These are phyloP conservation scores for Grallaria varia DNA, from an alignment of 2,113 vertebrate genomes.

Conservation along the genomic window DNA sequence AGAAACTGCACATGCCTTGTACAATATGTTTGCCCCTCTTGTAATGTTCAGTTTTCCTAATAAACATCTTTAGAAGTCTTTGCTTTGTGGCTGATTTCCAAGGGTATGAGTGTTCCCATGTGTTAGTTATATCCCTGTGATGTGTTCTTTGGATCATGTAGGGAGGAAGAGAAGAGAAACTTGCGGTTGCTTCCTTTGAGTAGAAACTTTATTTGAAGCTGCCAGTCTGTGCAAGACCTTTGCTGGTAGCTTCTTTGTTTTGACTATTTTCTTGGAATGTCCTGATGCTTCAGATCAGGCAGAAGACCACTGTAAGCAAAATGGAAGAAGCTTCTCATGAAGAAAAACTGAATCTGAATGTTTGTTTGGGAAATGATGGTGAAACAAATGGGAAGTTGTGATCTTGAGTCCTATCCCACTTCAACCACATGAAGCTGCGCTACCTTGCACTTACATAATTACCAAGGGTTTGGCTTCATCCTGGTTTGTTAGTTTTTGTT, in stretches of 20 bases:
- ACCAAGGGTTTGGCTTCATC: not conserved
- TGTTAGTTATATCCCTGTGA: not conserved
- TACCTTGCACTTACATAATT: not conserved
- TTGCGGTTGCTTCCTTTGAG: not conserved
- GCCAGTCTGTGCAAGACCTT: not conserved
- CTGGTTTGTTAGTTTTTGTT: not conserved
- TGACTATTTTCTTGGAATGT: not conserved
- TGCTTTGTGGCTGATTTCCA: slow-evolving; percentile 69
- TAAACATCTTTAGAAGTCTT: slow-evolving; percentile 73
- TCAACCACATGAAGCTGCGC: not conserved
- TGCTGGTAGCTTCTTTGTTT: not conserved
- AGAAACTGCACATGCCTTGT: not conserved
- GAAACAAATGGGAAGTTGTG: not conserved
- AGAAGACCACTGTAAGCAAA: not conserved
- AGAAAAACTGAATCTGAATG: not conserved
- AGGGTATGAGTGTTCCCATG: not conserved
- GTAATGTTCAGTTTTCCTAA: slow-evolving; percentile 68
- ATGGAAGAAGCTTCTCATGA: not conserved
- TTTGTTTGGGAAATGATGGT: not conserved
- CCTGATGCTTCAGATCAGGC: not conserved
- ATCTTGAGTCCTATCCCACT: not conserved
- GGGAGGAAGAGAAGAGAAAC: not conserved
- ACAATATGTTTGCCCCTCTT: slow-evolving; percentile 15
- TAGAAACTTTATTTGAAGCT: not conserved
- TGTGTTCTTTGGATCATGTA: not conserved